A percentile compares a stretch with the other conserved stretches of the same genome.
Conservation (phyloP, 2,113 vertebrate genomes). For the Pavo muticus region DNA sequence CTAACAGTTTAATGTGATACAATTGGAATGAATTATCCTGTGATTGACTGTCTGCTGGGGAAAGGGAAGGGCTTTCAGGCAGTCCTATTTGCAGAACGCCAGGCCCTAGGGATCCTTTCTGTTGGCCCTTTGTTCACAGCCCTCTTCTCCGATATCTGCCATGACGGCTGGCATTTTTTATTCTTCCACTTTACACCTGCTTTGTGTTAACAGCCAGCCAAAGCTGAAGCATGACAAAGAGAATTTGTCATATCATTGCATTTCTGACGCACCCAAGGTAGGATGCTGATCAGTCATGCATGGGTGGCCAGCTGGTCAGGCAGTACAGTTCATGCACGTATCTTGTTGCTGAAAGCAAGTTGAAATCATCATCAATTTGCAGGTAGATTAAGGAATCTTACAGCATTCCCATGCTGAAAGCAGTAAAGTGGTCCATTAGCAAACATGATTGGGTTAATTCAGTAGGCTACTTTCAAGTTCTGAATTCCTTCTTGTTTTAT, state of each 20-base stretch:
- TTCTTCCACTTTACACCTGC: constrained; percentile 38
- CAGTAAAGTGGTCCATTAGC: not conserved
- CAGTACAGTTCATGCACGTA: not conserved
- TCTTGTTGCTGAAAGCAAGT: not conserved
- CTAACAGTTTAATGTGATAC: not conserved
- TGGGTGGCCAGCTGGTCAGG: not conserved
- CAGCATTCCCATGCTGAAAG: not conserved
- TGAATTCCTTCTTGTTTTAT: not conserved
- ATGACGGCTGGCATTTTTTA: not conserved
- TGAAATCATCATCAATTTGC: not conserved
- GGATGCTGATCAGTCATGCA: constrained; percentile 9
- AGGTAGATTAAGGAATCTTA: not conserved
- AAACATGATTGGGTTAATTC: not conserved
- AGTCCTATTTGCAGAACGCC: not conserved
- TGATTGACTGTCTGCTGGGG: not conserved
- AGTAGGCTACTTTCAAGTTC: not conserved
- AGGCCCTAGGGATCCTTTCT: not conserved
- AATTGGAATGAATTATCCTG: not conserved
- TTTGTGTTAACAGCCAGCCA: constrained; percentile 32
- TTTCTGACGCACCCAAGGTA: not conserved
- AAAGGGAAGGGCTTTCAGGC: not conserved
- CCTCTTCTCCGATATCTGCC: not conserved
- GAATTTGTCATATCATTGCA: constrained; percentile 35
- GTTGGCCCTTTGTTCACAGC: constrained; percentile 4
- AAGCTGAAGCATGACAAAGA: not conserved